Base-by-base conservation (phyloP, 2,888 invertebrate genomes). In the Timema podura region DNA sequence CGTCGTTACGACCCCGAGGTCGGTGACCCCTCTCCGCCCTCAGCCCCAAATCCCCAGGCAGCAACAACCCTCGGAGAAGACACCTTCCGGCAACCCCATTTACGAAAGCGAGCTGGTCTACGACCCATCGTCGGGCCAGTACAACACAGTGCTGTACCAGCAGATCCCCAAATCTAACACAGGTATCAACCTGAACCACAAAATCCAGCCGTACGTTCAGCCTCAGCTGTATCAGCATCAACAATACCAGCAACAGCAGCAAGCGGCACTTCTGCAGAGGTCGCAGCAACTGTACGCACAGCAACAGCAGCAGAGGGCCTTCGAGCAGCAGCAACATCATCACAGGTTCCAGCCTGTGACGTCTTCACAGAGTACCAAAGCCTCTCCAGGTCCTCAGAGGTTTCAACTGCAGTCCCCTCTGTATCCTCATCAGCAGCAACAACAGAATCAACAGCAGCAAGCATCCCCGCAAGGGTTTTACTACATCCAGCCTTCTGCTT, bases 131-230 rank as follows among this genome's bases (percentile, higher is more conserved):
- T 88, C 89, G 75, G 92, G 92, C 66, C 88, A 89, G 77, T 92
- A 92, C 84, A 89, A 91, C 78, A 91, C 90, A 47, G 90, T 91
- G 76, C 82, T 91, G 59, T 91, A 88, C 83, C 92, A 92, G 80
- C 85, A 88, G 16, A 81, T 92, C 68, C 91, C 92, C 45, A 90
- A 90, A 80, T 88, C 88, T 64, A 70, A 90, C 49, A 75, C 89
- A 73, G 90, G 91, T 76, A 84, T 91, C 77, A 87, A 87, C 75
- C 80, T 91, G 74, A 90, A 88, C 81, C 91, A 91, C 78, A 86
- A 89, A 77, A 87, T 91, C 76, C 91, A 91, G 81, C 90, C 91
- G 0, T 91, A 86, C 82, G 90, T 90, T 70, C 67, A 72, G 10
- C 73, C 86, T 54, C 84, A 86, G 72, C 76, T 87, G 45, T 86